Evolutionary conservation across 1,140 invertebrate genomes (phyloP), one percentile per base, ranked within the genome.

Genomic region (Cydia strobilella): DNA sequence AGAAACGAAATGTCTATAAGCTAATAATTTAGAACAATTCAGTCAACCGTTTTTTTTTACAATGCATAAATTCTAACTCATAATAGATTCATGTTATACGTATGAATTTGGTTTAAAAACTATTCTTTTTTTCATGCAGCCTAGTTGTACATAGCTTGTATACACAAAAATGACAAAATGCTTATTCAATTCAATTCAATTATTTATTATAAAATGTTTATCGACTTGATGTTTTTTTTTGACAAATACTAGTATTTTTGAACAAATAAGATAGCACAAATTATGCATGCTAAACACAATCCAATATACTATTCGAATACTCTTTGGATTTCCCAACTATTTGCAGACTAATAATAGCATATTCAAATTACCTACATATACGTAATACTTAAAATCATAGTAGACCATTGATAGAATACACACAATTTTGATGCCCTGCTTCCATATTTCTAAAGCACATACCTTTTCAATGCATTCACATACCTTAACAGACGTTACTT

Each of bases 221-320:
- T 54, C 15, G 51, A 18, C 45, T 20, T 18, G 13, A 51, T 18
- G 9, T 18, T 6, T 1, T 51, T n/a, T 54, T 54, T 54, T 54
- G 45, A 54, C 51, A 54, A 39, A 10, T 39, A 39, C 0, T 54
- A 54, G n/a, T n/a, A n/a, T n/a, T n/a, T n/a, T 4, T 48, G 45
- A 3, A n/a, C 15, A 54, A 20, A 54, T 7, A 54, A n/a, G 51
- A 15, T 18, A 54, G 15, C 15, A 54, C 51, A n/a, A 48, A 48
- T 48, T 54, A n/a, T 54, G 51, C 51, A 54, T 54, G 51, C 51
- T 54, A 20, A 6, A n/a, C n/a, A 51, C 48, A 51, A 54, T n/a
- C 51, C 20, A 54, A 7, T 2, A 54, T 39, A 39, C 35, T 39
- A 39, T 10, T 9, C 7, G 9, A 39, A 39, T 39, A 39, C 35